Percentiles rank a stretch among this genome's conserved stretches.
These are phyloP conservation scores for Melanophora roralis DNA, from an alignment of 2,888 invertebrate species.

Conservation along the genomic window DNA sequence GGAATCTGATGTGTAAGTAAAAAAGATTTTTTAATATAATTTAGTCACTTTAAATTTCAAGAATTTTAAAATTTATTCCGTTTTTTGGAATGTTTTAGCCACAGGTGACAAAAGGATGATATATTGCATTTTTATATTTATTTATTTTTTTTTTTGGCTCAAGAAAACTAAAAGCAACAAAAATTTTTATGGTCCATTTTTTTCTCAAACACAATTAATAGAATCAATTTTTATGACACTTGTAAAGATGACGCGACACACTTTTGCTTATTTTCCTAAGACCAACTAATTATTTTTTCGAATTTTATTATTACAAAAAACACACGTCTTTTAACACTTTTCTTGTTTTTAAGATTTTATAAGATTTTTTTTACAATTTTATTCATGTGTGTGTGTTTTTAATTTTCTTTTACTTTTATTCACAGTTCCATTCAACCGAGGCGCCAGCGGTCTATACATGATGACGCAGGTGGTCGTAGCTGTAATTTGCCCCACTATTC, in stretches of 20 bases:
- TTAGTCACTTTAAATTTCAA: no score
- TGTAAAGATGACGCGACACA: constrained; percentile 7
- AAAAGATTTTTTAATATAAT: no score
- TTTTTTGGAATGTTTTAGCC: no score
- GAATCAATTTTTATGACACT: constrained; percentile 9
- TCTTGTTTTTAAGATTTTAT: neutral
- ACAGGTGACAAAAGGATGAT: no score
- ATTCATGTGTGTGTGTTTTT: neutral
- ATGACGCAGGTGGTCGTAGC: constrained; percentile 63
- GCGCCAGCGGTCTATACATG: constrained; percentile 64
- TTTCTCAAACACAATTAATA: neutral
- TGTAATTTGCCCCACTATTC: constrained; percentile 72
- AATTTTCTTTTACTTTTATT: constrained; percentile 30
- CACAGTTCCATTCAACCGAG: constrained; percentile 66
- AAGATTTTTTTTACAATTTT: neutral
- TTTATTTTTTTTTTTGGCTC: no score
- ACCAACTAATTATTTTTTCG: neutral
- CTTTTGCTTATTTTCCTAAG: constrained; percentile 29
- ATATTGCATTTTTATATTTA: no score
- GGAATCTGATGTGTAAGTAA: constrained; percentile 73
- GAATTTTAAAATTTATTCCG: no score
- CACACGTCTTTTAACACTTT: constrained; percentile 41
- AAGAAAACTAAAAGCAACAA: no score
- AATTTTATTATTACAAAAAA: constrained; percentile 2
- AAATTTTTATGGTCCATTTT: no score